These are phyloP conservation scores for Macroglossus sobrinus DNA, from an alignment of 2,113 vertebrate species.

Conservation along the genomic window DNA sequence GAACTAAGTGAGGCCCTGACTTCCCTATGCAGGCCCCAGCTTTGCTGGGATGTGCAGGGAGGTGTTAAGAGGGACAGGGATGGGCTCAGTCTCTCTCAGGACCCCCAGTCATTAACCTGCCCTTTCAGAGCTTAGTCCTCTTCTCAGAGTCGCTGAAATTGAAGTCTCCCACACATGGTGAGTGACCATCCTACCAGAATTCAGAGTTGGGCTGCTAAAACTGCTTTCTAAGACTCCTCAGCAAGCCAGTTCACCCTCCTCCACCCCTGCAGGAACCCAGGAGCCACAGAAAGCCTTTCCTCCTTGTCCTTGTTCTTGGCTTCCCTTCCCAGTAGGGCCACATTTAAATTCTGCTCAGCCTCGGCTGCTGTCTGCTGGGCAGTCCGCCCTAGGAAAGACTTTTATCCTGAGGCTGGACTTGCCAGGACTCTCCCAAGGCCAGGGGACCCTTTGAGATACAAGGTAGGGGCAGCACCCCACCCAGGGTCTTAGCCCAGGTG, in stretches of 20 bases:
- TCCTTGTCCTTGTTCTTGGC: conserved; percentile 54
- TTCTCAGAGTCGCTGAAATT: background rate
- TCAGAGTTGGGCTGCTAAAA: background rate
- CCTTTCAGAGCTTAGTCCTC: background rate
- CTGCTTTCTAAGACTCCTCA: background rate
- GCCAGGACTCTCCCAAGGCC: conserved; percentile 43
- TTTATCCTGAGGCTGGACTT: conserved; percentile 62
- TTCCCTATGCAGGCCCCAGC: background rate
- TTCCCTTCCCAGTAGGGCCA: conserved; percentile 33
- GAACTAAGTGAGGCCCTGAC: background rate
- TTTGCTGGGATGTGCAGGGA: background rate
- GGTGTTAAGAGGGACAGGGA: background rate
- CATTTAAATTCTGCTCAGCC: conserved; percentile 75
- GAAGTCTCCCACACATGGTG: background rate
- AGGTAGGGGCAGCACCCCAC: background rate
- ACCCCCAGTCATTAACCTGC: background rate
- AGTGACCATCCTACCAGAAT: background rate
- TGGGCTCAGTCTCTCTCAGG: background rate
- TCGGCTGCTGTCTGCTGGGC: conserved; percentile 68
- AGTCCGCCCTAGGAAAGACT: conserved; percentile 63
- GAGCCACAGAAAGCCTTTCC: conserved; percentile 11
- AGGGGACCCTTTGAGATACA: background rate
- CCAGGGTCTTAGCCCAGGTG: background rate
- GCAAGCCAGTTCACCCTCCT: background rate
- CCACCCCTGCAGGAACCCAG: background rate